phyloP scores from a whole-genome alignment of 2,113 vertebrate species.

The Eira barbara region DNA sequence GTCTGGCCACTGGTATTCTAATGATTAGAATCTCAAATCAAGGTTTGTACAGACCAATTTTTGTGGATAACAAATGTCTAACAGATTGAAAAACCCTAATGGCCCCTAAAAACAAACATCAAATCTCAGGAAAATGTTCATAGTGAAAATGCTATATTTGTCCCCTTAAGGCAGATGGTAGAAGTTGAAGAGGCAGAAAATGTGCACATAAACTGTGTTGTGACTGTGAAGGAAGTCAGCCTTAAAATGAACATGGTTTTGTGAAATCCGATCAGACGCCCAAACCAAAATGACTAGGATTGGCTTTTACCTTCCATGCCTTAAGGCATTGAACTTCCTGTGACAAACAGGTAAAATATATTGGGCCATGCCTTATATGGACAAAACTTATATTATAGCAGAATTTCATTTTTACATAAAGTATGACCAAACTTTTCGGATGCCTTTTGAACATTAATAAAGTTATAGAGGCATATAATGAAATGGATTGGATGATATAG shows the following conservation, averaged over 20 bases:
- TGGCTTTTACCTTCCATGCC: not conserved
- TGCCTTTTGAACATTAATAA: not conserved
- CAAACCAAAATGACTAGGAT: not conserved
- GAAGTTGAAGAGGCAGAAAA: not conserved
- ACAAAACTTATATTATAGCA: not conserved
- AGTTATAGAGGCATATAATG: not conserved
- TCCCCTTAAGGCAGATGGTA: not conserved
- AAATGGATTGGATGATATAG: not conserved
- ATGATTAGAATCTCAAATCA: not conserved
- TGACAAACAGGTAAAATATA: not conserved
- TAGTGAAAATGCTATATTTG: not conserved
- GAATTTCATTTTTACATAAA: not conserved
- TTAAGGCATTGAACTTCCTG: not conserved
- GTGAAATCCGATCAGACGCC: not conserved
- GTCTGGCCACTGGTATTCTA: not conserved
- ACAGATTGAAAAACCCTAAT: not conserved
- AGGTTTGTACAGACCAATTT: not conserved
- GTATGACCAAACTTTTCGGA: not conserved
- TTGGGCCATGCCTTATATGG: not conserved
- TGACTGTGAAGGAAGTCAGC: not conserved
- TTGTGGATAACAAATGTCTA: not conserved
- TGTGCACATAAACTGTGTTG: fast-evolving
- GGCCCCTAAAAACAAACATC: not conserved
- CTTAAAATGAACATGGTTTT: not conserved
- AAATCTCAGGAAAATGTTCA: not conserved